Evolutionary conservation across 1,140 invertebrate species (phyloP).

Genomic region (Sitobion miscanthi): DNA sequence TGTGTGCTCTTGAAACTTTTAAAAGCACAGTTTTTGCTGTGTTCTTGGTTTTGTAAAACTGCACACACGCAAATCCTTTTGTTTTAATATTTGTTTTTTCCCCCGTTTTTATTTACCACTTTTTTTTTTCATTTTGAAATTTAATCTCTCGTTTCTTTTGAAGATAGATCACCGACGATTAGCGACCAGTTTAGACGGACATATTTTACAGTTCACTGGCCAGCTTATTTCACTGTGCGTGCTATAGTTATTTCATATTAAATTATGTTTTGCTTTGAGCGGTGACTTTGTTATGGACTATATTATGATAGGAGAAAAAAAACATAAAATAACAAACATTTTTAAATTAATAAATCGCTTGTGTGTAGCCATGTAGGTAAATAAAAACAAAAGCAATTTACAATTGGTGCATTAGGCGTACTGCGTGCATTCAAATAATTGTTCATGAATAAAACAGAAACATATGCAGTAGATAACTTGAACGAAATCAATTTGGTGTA

Average conservation of each 20-base stretch:
- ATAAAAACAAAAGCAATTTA: not conserved
- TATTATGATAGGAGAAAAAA: not conserved
- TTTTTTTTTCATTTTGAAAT: not conserved
- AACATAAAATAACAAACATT: not conserved
- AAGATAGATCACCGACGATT: not conserved
- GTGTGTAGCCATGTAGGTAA: not conserved
- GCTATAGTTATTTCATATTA: not conserved
- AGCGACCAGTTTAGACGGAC: not conserved
- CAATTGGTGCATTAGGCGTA: not conserved
- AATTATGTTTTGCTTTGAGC: not conserved
- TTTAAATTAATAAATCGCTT: not conserved
- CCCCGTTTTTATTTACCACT: not conserved
- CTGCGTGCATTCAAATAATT: not conserved
- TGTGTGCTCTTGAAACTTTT: slow-evolving; percentile 35
- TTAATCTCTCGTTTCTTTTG: slow-evolving; percentile 14
- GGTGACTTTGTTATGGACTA: not conserved
- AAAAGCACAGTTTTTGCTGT: slow-evolving; percentile 14
- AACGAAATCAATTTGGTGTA: not conserved
- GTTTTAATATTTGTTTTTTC: slow-evolving; percentile 12
- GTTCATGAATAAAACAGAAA: not conserved
- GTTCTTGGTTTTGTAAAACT: slow-evolving; percentile 18
- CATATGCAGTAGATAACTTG: not conserved
- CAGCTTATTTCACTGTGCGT: not conserved
- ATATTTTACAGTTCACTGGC: not conserved
- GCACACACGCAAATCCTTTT: slow-evolving; percentile 8